Evolutionary conservation across 1,140 invertebrate genomes (phyloP).

Genomic region (Probaryconus sp.): DNA sequence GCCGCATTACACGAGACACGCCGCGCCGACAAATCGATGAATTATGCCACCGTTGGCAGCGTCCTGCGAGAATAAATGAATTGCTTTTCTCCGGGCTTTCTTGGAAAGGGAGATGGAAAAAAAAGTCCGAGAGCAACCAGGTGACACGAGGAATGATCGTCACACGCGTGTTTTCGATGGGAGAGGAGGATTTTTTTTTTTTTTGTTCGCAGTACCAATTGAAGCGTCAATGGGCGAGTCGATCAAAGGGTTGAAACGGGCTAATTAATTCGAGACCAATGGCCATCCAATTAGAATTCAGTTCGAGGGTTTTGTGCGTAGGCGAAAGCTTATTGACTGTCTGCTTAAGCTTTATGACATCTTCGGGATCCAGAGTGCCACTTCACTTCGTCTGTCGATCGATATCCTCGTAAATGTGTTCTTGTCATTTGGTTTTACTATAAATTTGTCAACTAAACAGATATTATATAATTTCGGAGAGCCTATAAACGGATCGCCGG

Average conservation of each 20-base stretch:
- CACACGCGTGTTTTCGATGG: slow-evolving; percentile 21
- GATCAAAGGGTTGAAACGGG: too few relatives aligned
- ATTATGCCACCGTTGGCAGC: slow-evolving; percentile 70
- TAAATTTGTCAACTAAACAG: slow-evolving; percentile 54
- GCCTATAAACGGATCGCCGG: slow-evolving; percentile 63
- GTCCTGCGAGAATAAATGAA: slow-evolving; percentile 74
- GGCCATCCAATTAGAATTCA: slow-evolving; percentile 60
- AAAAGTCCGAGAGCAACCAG: slow-evolving; percentile 29
- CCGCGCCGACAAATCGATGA: slow-evolving; percentile 75
- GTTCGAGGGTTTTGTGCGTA: slow-evolving; percentile 11
- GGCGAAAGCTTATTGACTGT: slow-evolving; percentile 66
- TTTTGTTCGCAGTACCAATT: slow-evolving; percentile 8
- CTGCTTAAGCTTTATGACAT: slow-evolving; percentile 34
- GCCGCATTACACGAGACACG: slow-evolving; percentile 73
- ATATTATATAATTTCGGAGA: slow-evolving; percentile 63
- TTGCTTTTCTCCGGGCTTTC: slow-evolving; percentile 66
- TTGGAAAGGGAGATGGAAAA: slow-evolving; percentile 41
- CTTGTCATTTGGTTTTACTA: neutral
- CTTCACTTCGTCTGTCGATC: slow-evolving; percentile 31
- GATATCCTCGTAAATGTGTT: slow-evolving; percentile 41
- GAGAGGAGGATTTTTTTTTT: too few relatives aligned
- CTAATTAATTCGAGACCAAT: slow-evolving; percentile 17
- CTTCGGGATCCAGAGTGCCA: slow-evolving; percentile 15
- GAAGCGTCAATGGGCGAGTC: slow-evolving; percentile 7
- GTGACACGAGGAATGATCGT: slow-evolving; percentile 53